These are phyloP conservation scores for Pristionchus entomophagus DNA, from an alignment of 2,888 invertebrate species.

Conservation along the genomic window DNA sequence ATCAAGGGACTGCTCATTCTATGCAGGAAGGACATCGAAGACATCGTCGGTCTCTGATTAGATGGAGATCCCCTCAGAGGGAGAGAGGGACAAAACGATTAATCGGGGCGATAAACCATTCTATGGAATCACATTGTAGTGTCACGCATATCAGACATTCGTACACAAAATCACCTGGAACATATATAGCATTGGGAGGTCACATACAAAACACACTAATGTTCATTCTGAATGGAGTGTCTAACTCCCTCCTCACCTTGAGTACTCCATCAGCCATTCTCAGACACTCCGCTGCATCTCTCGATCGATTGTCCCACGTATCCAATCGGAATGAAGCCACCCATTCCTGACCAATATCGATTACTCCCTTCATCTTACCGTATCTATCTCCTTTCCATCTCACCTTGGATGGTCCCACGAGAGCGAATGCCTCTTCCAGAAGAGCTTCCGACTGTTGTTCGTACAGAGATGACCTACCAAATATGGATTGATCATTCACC, in stretches of 20 bases:
- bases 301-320: conserved; percentile 34
- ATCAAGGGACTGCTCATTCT: conserved; percentile 35
- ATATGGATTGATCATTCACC: not conserved
- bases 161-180: not conserved
- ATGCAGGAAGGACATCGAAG: conserved; percentile 37
- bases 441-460: conserved; percentile 45
- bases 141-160: not conserved
- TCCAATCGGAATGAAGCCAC: conserved; percentile 39
- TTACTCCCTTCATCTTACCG: not conserved
- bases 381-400: conserved; percentile 11
- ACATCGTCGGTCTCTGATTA: conserved; percentile 38
- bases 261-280: conserved; percentile 50
- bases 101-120: conserved; percentile 35
- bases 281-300: conserved; percentile 52
- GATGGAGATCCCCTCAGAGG: not conserved
- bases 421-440: conserved; percentile 49
- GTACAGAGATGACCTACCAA: conserved; percentile 43
- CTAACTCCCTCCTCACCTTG: conserved; percentile 43
- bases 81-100: not conserved
- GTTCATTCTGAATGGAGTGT: not conserved
- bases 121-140: not conserved
- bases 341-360: conserved; percentile 50
- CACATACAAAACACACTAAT: too few relatives aligned
- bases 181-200: too few relatives aligned
- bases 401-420: conserved; percentile 40